These are phyloP conservation scores for Hypocryptadius cinnamomeus DNA, from an alignment of 2,113 vertebrate species.

Conservation along the genomic window DNA sequence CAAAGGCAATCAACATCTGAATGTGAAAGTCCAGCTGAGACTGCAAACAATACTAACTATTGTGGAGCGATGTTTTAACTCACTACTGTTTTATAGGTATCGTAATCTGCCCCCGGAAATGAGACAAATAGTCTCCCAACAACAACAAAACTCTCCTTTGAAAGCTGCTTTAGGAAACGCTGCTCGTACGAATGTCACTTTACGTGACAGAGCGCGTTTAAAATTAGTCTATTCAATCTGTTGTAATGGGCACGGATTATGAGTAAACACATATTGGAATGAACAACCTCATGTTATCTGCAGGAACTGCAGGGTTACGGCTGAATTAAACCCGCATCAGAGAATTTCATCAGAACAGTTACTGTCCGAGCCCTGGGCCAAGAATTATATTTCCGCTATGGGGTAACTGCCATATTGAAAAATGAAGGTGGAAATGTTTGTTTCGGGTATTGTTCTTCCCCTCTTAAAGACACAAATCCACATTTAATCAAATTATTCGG, in stretches of 20 bases:
- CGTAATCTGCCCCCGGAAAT: constrained; percentile 60
- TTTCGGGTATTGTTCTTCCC: neutral
- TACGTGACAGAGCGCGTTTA: neutral
- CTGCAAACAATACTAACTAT: constrained; percentile 47
- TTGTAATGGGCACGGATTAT: constrained; percentile 39
- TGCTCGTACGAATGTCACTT: constrained; percentile 39
- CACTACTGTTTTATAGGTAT: constrained; percentile 61
- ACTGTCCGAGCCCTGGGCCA: constrained; percentile 5
- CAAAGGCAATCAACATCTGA: constrained; percentile 53
- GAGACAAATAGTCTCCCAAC: constrained; percentile 38
- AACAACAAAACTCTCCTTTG: constrained; percentile 50
- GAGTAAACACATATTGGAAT: constrained; percentile 20
- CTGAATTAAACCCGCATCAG: neutral
- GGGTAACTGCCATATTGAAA: constrained; percentile 21
- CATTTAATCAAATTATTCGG: neutral
- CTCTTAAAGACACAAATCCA: neutral
- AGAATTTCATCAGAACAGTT: constrained; percentile 6
- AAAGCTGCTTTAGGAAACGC: constrained; percentile 59
- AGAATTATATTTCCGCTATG: constrained; percentile 17
- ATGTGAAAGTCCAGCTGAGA: constrained; percentile 54
- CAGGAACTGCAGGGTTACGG: neutral
- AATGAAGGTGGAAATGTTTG: constrained; percentile 13
- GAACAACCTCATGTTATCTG: neutral
- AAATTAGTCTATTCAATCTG: constrained; percentile 42
- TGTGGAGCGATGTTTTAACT: constrained; percentile 34